Evolutionary conservation across 2,113 vertebrate species (phyloP), one percentile per base, ranked within the genome.

Genomic region (Azemiops feae): DNA sequence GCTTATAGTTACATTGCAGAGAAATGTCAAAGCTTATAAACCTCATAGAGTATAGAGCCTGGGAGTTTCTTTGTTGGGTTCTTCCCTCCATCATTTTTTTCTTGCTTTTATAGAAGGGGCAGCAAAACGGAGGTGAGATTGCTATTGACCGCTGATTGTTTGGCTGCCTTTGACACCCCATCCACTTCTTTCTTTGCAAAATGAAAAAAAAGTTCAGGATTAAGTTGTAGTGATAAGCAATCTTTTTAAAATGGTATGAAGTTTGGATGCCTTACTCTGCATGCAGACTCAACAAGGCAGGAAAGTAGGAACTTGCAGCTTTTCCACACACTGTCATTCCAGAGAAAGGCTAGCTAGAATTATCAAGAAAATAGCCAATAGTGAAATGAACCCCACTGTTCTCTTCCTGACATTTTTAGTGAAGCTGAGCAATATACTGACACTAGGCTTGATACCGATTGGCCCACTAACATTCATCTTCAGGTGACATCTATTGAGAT

Each of bases 401-500:
- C 96, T 97, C 96, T 95, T 94, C 93, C 96, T 98, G 97, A 96
- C 95, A 96, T 97, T 97, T 98, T 98, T 97, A 93, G 96, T 97
- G 88, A 94, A 97, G 97, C 97, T 98, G 97, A 98, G 96, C 97
- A 96, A 96, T 96, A 96, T 98, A 98, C 97, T 96, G 98, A 98
- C 98, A 98, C 98, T 98, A 98, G 97, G 97, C 97, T 97, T 98
- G 98, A 97, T 98, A 98, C 97, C 93, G 94, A 97, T 96, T 96
- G 95, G 97, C 97, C 97, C 94, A 96, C 97, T 96, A 97, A 98
- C 98, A 98, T 98, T 98, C 98, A 98, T 98, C 98, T 98, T 98
- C 97, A 95, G 97, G 97, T 98, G 98, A 98, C 98, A 98, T 98
- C 98, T 98, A 97, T 97, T 98, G 98, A 98, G 98, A 98, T 98